Percentiles rank a stretch among this genome's conserved stretches.
Conservation (phyloP, 1,140 invertebrate species). For the Lepidostoma basale region DNA sequence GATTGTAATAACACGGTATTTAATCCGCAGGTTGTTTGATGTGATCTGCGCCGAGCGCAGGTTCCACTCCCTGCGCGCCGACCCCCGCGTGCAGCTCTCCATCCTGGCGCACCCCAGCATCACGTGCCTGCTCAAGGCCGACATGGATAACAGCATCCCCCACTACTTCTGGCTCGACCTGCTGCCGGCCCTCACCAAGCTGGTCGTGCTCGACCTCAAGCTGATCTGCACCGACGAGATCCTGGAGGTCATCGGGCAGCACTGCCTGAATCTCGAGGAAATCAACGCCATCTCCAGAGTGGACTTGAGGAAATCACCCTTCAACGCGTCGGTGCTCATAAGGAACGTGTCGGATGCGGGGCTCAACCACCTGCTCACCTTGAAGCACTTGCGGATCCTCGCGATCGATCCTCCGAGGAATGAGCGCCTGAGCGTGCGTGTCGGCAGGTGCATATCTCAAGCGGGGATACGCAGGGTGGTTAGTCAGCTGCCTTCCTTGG, state of each 20-base stretch:
- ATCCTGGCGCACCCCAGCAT: constrained; percentile 56
- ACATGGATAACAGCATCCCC: constrained; percentile 55
- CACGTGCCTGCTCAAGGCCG: constrained; percentile 55
- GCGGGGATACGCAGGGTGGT: constrained; percentile 56
- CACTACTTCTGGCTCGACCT: constrained; percentile 55
- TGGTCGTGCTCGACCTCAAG: constrained; percentile 58
- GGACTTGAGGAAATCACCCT: constrained; percentile 55
- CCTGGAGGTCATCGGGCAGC: constrained; percentile 56
- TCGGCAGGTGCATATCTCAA: constrained; percentile 55
- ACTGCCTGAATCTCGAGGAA: constrained; percentile 57
- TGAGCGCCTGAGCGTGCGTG: constrained; percentile 50
- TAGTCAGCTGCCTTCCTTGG: constrained; percentile 53
- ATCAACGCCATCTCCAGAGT: constrained; percentile 62
- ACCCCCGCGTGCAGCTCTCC: constrained; percentile 55
- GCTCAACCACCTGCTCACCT: constrained; percentile 50
- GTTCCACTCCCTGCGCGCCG: constrained; percentile 52
- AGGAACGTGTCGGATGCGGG: constrained; percentile 58
- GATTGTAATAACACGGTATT: no score
- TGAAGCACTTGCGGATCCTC: constrained; percentile 54
- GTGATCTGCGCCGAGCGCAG: constrained; percentile 57
- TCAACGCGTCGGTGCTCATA: constrained; percentile 58
- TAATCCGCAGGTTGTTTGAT: constrained; percentile 60
- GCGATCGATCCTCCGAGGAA: constrained; percentile 58
- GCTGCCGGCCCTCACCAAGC: constrained; percentile 52
- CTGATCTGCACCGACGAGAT: constrained; percentile 63